A percentile compares a stretch with the other conserved stretches of the same genome.
These are phyloP conservation scores for Bombus balteatus DNA, from an alignment of 1,140 invertebrate genomes.

Conservation along the genomic window DNA sequence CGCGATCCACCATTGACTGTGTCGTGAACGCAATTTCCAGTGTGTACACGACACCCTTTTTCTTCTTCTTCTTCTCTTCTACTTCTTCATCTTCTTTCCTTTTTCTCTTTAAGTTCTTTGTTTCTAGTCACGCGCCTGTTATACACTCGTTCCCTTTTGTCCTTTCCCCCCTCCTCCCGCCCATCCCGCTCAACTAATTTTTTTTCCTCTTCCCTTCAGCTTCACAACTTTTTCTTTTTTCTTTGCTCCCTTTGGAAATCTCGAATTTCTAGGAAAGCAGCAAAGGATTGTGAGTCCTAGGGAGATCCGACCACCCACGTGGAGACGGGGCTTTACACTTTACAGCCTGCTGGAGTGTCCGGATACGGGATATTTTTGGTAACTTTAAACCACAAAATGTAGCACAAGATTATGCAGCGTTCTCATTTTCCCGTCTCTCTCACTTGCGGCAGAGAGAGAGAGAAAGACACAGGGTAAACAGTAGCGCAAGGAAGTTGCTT, in stretches of 20 bases:
- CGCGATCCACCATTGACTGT: neutral
- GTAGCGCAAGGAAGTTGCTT: slow-evolving; percentile 52
- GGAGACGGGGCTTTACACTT: slow-evolving; percentile 68
- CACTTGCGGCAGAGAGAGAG: neutral
- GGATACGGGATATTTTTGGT: slow-evolving; percentile 76
- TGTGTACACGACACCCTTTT: neutral
- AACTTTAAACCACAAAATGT: slow-evolving; percentile 73
- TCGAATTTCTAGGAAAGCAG: slow-evolving; percentile 63
- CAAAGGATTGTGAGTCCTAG: slow-evolving; percentile 55
- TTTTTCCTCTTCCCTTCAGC: neutral
- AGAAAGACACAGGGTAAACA: neutral
- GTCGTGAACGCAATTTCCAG: neutral
- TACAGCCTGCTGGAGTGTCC: slow-evolving; percentile 66
- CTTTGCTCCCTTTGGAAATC: slow-evolving; percentile 38
- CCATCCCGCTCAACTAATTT: neutral
- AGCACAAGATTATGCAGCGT: slow-evolving; percentile 32
- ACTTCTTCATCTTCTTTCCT: neutral
- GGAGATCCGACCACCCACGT: slow-evolving; percentile 75
- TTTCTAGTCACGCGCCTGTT: slow-evolving; percentile 8
- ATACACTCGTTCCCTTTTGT: neutral
- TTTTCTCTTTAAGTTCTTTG: neutral
- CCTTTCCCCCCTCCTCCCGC: neutral
- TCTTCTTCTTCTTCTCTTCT: neutral
- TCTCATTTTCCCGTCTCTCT: neutral
- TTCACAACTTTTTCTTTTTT: neutral